phyloP scores from a whole-genome alignment of 2,888 invertebrate genomes.

The Limnephilus auricula region DNA sequence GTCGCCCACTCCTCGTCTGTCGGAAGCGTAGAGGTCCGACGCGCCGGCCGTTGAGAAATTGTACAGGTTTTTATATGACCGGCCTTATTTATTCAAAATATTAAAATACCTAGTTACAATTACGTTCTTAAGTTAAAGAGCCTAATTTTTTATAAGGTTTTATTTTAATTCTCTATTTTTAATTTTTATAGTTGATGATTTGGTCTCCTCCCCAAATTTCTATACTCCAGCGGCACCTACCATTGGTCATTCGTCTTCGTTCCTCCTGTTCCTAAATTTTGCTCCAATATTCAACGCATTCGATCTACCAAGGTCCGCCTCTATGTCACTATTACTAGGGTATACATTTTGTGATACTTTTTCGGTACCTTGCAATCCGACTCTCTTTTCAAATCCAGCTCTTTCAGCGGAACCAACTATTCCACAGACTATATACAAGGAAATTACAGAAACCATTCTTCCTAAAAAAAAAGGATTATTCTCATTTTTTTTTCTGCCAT shows the following conservation, averaged over 20 bases:
- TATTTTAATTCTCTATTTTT: no score
- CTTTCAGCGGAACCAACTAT: not conserved
- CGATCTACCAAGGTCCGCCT: no score
- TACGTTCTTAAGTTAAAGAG: no score
- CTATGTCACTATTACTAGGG: no score
- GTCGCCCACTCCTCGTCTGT: conserved; percentile 32
- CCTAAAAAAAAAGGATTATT: no score
- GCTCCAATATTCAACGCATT: not conserved
- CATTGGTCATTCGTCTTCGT: not conserved
- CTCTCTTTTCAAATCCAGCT: not conserved
- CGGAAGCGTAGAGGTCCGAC: not conserved
- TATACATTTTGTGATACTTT: no score
- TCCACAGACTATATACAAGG: not conserved
- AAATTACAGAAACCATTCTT: not conserved
- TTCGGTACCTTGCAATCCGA: no score
- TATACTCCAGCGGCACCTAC: not conserved
- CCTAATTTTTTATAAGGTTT: no score
- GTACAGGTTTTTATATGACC: not conserved
- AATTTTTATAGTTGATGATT: no score
- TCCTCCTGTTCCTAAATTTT: not conserved
- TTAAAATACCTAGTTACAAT: no score
- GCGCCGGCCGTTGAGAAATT: conserved; percentile 5
- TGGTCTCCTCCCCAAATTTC: not conserved
- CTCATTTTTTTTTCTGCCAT: no score
- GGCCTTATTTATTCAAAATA: not conserved